phyloP scores from a whole-genome alignment of 2,113 vertebrate genomes.

The Leucopternis melanops region DNA sequence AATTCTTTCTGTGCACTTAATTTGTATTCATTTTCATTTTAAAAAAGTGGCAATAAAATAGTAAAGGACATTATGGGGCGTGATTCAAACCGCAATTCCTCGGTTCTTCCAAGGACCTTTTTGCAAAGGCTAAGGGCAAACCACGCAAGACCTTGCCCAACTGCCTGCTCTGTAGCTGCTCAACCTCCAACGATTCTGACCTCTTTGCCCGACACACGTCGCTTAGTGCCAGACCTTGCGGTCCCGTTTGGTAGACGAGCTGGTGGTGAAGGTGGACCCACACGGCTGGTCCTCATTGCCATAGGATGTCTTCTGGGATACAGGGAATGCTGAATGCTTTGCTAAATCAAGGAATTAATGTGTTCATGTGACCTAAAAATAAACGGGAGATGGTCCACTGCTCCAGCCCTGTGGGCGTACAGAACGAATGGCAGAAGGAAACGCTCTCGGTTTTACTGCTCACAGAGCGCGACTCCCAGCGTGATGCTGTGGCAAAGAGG shows the following conservation, averaged over 20 bases:
- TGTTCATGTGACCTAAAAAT: background rate
- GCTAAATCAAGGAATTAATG: background rate
- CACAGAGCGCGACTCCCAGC: background rate
- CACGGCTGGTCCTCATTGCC: background rate
- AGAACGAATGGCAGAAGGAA: background rate
- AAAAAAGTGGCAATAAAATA: background rate
- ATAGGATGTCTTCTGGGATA: background rate
- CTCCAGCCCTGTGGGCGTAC: rapidly evolving
- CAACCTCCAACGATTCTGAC: background rate
- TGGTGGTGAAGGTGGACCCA: background rate
- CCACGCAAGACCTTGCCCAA: rapidly evolving
- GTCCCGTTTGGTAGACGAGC: background rate
- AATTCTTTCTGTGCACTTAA: background rate
- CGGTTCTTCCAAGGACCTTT: background rate
- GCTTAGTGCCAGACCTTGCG: background rate
- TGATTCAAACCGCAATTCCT: rapidly evolving
- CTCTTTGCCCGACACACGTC: background rate
- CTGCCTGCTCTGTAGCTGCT: background rate
- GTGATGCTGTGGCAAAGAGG: rapidly evolving
- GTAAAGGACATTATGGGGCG: background rate
- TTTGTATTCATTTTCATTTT: background rate
- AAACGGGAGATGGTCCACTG: background rate
- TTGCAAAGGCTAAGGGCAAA: background rate
- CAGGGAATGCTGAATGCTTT: background rate
- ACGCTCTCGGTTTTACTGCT: background rate